Conservation (phyloP, 2,113 vertebrate species). For the Callipepla californica region DNA sequence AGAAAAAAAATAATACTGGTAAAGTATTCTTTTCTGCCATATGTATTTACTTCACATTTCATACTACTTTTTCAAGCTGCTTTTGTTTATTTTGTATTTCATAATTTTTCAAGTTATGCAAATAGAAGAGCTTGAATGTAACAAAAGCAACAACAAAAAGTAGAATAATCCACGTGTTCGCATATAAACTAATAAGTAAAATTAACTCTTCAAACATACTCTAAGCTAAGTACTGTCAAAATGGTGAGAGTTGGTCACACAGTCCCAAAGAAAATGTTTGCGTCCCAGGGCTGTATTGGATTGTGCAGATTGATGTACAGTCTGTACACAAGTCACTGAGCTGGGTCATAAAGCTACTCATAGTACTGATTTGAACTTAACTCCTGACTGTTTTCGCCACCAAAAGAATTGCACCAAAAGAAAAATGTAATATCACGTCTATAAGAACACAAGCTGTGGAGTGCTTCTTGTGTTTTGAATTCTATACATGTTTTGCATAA, state of each 20-base stretch:
- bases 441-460: not conserved
- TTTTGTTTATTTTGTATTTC: not conserved
- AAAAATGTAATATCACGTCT: not conserved
- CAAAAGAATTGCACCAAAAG: not conserved
- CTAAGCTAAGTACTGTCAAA: not conserved
- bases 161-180: not conserved
- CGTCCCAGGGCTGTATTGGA: not conserved
- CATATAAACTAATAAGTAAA: too few relatives aligned
- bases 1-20: not conserved
- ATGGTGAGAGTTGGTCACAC: not conserved
- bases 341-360: not conserved
- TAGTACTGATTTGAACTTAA: rapidly evolving
- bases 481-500: not conserved
- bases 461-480: not conserved
- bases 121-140: not conserved
- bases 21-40: not conserved
- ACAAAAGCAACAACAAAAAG: not conserved
- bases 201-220: not conserved
- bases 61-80: not conserved
- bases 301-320: not conserved
- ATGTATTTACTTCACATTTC: not conserved
- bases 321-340: rapidly evolving
- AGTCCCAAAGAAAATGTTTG: rapidly evolving
- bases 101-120: not conserved
- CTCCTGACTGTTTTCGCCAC: not conserved